Percentiles rank a stretch among this genome's conserved stretches.
phyloP scores from a whole-genome alignment of 2,888 invertebrate species.

The Callosobruchus maculatus region DNA sequence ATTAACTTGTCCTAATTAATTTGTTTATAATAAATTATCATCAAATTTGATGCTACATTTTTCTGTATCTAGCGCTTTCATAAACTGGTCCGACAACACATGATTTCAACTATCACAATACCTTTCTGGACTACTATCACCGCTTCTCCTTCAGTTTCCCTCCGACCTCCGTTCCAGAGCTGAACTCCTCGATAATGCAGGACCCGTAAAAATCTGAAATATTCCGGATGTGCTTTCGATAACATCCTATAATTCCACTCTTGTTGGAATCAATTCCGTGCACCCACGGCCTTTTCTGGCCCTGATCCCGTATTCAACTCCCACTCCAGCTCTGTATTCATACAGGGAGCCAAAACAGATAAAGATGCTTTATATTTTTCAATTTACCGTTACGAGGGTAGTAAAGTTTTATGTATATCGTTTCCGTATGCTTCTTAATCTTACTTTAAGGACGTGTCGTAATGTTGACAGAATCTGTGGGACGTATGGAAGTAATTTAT shows the following conservation, averaged over 20 bases:
- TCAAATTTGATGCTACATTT: too few species aligned
- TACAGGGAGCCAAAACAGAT: neutral
- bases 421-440: slow-evolving; percentile 1
- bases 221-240: neutral
- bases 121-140: too few species aligned
- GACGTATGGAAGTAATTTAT: neutral
- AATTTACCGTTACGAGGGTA: neutral
- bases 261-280: neutral
- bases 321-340: neutral
- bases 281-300: neutral
- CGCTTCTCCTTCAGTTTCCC: neutral
- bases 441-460: neutral
- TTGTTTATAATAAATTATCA: too few species aligned
- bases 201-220: neutral
- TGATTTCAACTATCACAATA: too few species aligned
- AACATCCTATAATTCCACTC: neutral
- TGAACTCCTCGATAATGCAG: neutral
- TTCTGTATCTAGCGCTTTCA: too few species aligned
- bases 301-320: neutral
- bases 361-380: slow-evolving; percentile 1
- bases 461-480: neutral
- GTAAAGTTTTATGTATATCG: slow-evolving; percentile 1
- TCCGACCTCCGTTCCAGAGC: neutral
- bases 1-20: too few species aligned
- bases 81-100: too few species aligned